Conservation (phyloP, 2,888 invertebrate species). For the Teleogryllus oceanicus region DNA sequence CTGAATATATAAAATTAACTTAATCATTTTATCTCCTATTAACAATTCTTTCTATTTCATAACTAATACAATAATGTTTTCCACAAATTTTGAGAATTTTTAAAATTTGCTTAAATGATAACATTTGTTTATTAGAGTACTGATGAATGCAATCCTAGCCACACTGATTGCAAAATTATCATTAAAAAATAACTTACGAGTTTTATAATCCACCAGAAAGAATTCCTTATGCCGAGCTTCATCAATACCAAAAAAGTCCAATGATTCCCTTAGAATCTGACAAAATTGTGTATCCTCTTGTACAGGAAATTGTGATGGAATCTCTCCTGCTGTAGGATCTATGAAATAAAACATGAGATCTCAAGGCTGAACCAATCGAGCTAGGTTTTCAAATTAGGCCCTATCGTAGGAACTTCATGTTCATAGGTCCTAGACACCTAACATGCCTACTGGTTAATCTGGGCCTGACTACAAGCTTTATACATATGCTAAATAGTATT, state of each 20-base stretch:
- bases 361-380: no score
- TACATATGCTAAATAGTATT: no score
- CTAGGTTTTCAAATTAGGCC: no score
- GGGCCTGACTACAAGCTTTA: no score
- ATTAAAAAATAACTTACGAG: slow-evolving; percentile 64
- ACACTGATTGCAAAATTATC: no score
- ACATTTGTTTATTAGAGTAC: background rate
- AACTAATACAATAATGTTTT: no score
- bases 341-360: background rate
- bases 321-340: slow-evolving; percentile 86
- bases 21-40: background rate
- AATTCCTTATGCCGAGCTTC: slow-evolving; percentile 84
- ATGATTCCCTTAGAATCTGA: slow-evolving; percentile 88
- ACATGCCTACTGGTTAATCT: no score
- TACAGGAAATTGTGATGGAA: slow-evolving; percentile 97
- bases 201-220: slow-evolving; percentile 96
- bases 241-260: slow-evolving; percentile 96
- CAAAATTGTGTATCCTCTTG: slow-evolving; percentile 96
- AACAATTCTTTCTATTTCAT: no score
- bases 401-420: no score
- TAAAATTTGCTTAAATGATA: no score
- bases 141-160: background rate
- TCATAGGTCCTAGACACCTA: no score
- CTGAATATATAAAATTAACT: background rate
- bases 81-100: no score